Evolutionary conservation across 2,113 vertebrate genomes (phyloP).

Genomic region (Channa maculata): DNA sequence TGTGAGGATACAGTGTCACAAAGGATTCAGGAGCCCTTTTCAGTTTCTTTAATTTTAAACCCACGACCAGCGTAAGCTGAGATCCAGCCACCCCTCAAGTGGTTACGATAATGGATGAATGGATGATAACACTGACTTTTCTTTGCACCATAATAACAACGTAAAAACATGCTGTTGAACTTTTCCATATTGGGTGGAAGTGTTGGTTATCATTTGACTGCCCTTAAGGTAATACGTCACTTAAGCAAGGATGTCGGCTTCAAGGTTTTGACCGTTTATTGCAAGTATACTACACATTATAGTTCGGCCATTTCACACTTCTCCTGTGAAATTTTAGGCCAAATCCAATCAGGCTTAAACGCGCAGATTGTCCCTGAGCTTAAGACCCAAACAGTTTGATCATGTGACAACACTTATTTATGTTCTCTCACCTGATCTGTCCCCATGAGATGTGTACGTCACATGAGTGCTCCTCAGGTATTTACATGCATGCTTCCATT

Average conservation of each 20-base stretch:
- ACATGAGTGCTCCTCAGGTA: not conserved
- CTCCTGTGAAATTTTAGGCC: conserved; percentile 9
- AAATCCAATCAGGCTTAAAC: not conserved
- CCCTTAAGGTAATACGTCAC: not conserved
- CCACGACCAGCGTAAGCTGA: too few species aligned
- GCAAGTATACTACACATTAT: not conserved
- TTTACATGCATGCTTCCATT: too few species aligned
- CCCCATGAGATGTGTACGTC: not conserved
- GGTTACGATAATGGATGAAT: too few species aligned
- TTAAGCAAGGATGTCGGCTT: not conserved
- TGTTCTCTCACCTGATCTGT: not conserved
- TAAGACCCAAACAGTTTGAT: not conserved
- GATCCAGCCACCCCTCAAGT: too few species aligned
- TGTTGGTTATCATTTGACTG: conserved; percentile 2
- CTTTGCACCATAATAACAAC: too few species aligned
- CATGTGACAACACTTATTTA: not conserved
- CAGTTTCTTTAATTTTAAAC: too few species aligned
- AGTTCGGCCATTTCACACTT: not conserved
- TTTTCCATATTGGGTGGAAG: not conserved
- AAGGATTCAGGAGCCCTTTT: too few species aligned
- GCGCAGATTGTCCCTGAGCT: not conserved
- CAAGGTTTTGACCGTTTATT: not conserved
- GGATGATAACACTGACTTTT: too few species aligned
- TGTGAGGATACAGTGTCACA: not conserved
- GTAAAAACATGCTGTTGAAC: not conserved